Percentiles rank a stretch among this genome's conserved stretches.
phyloP scores from a whole-genome alignment of 1,140 invertebrate species.

The Parapsyche elsis region DNA sequence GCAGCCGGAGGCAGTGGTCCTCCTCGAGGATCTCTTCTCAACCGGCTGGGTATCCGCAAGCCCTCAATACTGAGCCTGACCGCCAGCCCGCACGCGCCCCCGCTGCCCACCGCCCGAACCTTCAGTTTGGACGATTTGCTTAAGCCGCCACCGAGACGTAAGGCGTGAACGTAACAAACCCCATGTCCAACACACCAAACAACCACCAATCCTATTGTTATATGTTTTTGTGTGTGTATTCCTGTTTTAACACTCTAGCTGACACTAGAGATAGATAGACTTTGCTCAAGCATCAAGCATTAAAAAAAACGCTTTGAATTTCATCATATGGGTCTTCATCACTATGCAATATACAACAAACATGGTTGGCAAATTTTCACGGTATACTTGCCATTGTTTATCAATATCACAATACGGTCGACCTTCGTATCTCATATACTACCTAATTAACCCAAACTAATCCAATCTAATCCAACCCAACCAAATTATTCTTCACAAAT shows the following conservation, averaged over 20 bases:
- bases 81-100: conserved; percentile 68
- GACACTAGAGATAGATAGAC: conserved; percentile 10
- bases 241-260: conserved; percentile 20
- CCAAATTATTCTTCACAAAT: no score
- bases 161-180: conserved; percentile 60
- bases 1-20: conserved; percentile 63
- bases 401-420: no score
- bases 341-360: no score
- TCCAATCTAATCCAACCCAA: no score
- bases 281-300: not conserved
- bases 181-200: not conserved
- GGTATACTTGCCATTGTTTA: no score
- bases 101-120: conserved; percentile 72
- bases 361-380: no score
- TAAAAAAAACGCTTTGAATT: not conserved
- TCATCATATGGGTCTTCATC: not conserved
- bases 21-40: conserved; percentile 73
- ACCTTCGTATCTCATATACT: no score
- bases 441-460: no score
- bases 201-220: not conserved
- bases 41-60: conserved; percentile 83
- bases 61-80: conserved; percentile 79
- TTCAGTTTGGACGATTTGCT: conserved; percentile 86
- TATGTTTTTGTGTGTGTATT: conserved; percentile 28
- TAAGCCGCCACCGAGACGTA: conserved; percentile 78